These are phyloP conservation scores for Trematomus bernacchii DNA, from an alignment of 2,797 vertebrate species.

Conservation along the genomic window DNA sequence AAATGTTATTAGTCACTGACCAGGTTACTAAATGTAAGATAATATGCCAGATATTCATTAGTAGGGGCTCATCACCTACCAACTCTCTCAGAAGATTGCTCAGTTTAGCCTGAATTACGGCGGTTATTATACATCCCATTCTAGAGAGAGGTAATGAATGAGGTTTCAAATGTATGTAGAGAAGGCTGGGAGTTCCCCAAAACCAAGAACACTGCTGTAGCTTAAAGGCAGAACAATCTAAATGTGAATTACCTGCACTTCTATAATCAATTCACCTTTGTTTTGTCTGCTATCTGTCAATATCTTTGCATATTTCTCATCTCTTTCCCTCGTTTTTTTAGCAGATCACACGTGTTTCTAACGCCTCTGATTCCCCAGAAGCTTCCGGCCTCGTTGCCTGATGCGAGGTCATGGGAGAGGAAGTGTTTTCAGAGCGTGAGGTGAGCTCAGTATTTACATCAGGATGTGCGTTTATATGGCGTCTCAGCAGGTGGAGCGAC, in stretches of 20 bases:
- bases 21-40: neutral
- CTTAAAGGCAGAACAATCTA: neutral
- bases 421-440: conserved; percentile 44
- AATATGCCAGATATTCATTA: neutral
- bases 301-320: neutral
- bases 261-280: neutral
- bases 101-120: neutral
- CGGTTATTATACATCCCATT: too few species aligned
- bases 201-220: neutral
- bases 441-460: conserved; percentile 50
- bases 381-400: conserved; percentile 18
- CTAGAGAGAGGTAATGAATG: too few species aligned
- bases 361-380: conserved; percentile 13
- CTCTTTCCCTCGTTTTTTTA: conserved; percentile 1
- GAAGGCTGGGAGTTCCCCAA: too few species aligned
- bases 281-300: neutral
- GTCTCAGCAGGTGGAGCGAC: conserved; percentile 55
- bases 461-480: conserved; percentile 36
- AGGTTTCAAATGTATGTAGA: too few species aligned
- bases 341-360: conserved; percentile 14
- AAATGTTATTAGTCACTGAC: neutral
- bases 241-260: neutral
- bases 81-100: neutral
- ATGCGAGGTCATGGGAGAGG: conserved; percentile 40
- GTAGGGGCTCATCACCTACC: neutral